phyloP scores from a whole-genome alignment of 37 sponge, comb jelly and placozoan genomes.

The Tethya wilhelma region DNA sequence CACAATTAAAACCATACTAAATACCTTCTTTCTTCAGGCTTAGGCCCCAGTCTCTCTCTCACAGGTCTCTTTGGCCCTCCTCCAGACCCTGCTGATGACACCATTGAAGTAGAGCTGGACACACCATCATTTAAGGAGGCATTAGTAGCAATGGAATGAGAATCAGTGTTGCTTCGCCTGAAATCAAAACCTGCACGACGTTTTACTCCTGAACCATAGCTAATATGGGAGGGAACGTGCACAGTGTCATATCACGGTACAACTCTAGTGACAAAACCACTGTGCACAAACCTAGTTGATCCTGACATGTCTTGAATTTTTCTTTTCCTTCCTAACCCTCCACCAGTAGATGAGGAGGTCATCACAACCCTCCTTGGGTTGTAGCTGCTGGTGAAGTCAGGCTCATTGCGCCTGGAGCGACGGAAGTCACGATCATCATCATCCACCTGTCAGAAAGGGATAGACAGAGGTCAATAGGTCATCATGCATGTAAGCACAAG shows the following conservation, averaged over 20 bases:
- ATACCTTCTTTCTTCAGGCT: constrained; percentile 33
- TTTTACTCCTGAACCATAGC: too few species aligned
- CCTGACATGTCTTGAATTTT: too few species aligned
- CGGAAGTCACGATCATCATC: constrained; percentile 92
- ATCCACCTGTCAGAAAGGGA: constrained; percentile 52
- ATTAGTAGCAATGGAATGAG: not conserved
- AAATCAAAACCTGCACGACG: too few species aligned
- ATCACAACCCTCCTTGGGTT: too few species aligned
- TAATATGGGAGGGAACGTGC: too few species aligned
- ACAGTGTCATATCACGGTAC: too few species aligned
- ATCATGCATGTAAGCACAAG: not conserved
- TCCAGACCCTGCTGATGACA: not conserved
- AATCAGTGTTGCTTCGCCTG: too few species aligned
- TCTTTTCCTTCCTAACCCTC: not conserved
- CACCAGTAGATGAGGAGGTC: not conserved
- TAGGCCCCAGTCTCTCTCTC: constrained; percentile 36
- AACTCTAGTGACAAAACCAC: too few species aligned
- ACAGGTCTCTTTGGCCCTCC: constrained; percentile 14
- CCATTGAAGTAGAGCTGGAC: not conserved
- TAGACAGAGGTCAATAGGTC: not conserved
- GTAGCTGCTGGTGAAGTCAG: not conserved
- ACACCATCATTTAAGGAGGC: not conserved
- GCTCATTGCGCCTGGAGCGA: constrained; percentile 43
- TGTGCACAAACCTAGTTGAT: too few species aligned
- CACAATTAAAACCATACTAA: not conserved